Conservation (phyloP, 2,888 invertebrate species). For the Homarus gammarus region DNA sequence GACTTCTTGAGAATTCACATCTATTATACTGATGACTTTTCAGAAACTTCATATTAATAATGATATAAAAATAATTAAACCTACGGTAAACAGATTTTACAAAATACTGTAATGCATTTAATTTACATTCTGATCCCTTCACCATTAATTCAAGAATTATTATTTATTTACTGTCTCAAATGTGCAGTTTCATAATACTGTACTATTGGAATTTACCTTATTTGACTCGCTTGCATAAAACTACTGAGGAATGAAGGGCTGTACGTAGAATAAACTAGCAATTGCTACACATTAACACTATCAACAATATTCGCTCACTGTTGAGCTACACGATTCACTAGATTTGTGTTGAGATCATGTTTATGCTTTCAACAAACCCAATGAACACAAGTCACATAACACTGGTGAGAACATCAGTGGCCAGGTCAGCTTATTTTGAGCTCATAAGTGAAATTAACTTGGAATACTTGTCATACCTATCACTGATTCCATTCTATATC, state of each 20-base stretch:
- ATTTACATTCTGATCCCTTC: too few relatives aligned
- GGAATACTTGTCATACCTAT: too few relatives aligned
- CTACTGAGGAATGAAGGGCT: slow-evolving; percentile 3
- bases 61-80: too few relatives aligned
- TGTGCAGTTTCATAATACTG: neutral
- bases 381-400: slow-evolving; percentile 17
- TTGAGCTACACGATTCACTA: slow-evolving; percentile 48
- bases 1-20: too few relatives aligned
- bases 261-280: neutral
- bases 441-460: too few relatives aligned
- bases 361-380: slow-evolving; percentile 40
- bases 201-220: neutral
- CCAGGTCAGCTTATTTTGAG: neutral
- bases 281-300: slow-evolving; percentile 40
- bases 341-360: slow-evolving; percentile 40
- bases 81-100: too few relatives aligned
- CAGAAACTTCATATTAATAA: too few relatives aligned
- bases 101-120: too few relatives aligned
- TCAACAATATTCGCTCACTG: slow-evolving; percentile 49
- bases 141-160: neutral
- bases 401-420: neutral
- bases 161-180: neutral
- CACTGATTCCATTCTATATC: too few relatives aligned
- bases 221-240: neutral
- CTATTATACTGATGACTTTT: too few relatives aligned